Evolutionary conservation across 2,113 vertebrate species (phyloP), one percentile per base, ranked within the genome.

Genomic region (Panurus biarmicus): DNA sequence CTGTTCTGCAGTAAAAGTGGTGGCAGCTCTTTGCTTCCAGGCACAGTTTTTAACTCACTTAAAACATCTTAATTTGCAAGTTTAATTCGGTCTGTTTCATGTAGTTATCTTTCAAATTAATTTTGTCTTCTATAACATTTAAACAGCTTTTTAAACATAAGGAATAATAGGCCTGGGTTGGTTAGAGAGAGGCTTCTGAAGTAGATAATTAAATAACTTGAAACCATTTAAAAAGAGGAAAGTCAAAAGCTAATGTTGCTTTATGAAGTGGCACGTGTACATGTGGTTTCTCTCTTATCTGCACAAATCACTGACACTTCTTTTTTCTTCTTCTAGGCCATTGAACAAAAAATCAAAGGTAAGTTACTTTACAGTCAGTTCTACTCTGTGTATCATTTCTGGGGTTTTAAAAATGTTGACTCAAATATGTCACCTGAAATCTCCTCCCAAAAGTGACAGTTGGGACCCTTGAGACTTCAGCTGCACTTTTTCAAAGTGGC

Each of bases 331-430:
- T 98, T 98, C 93, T 97, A 98, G 98, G 98, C 98, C 97, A 97
- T 98, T 98, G 98, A 98, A 98, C 98, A 98, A 98, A 98, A 98
- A 98, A 97, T 97, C 97, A 98, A 98, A 98, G 98, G 98, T 98
- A 98, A 97, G 98, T 97, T 96, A 88, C 93, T 97, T 95, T 94
- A 94, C 92, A 95, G 92, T 85, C 97, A 58, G 64, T 96, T 93
- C 69, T 92, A 18, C 80, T 90, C 58, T 83, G 25, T 91, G 9
- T 72, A 12, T 75, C 65, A 29, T 56, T 88, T 76, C 65, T 88
- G 74, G 8, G 9, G 18, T 64, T 93, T 84, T 11, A 74, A 81
- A 48, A 67, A 14, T 7, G 10, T 87, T 69, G 35, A 89, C 64
- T 92, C 61, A 70, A 67, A 85, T 12, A 23, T 71, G 75, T 90